Evolutionary conservation across 2,888 invertebrate species (phyloP), one percentile per base, ranked within the genome.

Genomic region (Ephialtes manifestator): DNA sequence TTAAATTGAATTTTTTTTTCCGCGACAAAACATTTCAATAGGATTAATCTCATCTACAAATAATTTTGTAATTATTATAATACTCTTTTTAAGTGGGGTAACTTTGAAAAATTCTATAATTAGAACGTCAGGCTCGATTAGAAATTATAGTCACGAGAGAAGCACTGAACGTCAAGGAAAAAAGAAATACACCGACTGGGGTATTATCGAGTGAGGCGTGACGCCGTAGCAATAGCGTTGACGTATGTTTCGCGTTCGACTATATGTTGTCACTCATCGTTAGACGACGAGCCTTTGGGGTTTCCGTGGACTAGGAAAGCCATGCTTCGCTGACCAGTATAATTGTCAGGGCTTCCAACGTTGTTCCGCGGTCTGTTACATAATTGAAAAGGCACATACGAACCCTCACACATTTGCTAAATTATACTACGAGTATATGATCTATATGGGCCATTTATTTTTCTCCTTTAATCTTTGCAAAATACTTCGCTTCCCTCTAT

Each of bases 301-400:
- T 46, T 74, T 67, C 35, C 67, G 31, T 39, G 11, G 60, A 48
- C 13, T n/a, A 31, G 43, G 43, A 72, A 75, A 78, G 11, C 68
- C 28, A 74, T 39, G 39, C 78, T 53, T 28, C 65, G 71, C 20
- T 70, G 67, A 67, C 65, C 85, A 67, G 51, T 4, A 78, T 84
- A 87, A 89, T 89, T 87, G 87, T 83, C 79, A 55, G 75, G 80
- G 84, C 82, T 86, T 65, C 60, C 51, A 76, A 11, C 24, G 53
- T 46, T 60, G 46, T 71, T 81, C 48, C 77, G 13, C 53, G 78
- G 83, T 74, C 70, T 63, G 78, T 86, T 78, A 65, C 75, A 81
- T 85, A 85, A 90, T 89, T 89, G 85, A 90, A 87, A 84, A 87
- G 46, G 80, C 79, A 68, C 63, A 28, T 13, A 51, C 18, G 48